Conservation (phyloP, 2,113 vertebrate species). For the Malurus alboscapulatus region DNA sequence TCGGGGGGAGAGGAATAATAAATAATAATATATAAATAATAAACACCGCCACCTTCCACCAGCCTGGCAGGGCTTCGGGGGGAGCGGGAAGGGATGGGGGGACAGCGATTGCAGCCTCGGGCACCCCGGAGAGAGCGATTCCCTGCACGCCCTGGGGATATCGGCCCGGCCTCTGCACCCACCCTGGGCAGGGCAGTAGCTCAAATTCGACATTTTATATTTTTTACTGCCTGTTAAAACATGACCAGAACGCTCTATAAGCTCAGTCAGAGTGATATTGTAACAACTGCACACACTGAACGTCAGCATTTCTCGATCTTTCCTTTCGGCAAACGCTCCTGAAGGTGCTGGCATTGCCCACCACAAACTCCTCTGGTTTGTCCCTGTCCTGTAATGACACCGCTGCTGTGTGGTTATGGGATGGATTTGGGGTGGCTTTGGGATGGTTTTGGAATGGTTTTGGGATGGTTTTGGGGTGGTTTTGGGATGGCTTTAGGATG, state of each 20-base stretch:
- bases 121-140: neutral
- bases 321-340: neutral
- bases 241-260: rapidly evolving
- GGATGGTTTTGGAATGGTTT: no score
- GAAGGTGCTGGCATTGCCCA: rapidly evolving
- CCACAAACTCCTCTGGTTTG: rapidly evolving
- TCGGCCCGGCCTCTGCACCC: rapidly evolving
- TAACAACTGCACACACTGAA: neutral
- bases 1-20: no score
- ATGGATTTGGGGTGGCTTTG: no score
- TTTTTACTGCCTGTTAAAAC: neutral
- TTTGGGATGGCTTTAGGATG: no score
- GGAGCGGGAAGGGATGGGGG: no score
- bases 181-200: neutral
- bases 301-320: rapidly evolving
- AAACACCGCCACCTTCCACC: no score
- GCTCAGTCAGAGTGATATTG: neutral
- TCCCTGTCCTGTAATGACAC: rapidly evolving
- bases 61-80: no score
- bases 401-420: rapidly evolving
- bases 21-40: no score
- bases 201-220: neutral
- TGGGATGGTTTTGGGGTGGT: no score
- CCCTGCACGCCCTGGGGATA: rapidly evolving
- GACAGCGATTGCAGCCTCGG: neutral